Percentiles rank a stretch among this genome's conserved stretches.
Evolutionary conservation across 2,113 vertebrate genomes (phyloP).

Genomic region (Motacilla tschutschensis): DNA sequence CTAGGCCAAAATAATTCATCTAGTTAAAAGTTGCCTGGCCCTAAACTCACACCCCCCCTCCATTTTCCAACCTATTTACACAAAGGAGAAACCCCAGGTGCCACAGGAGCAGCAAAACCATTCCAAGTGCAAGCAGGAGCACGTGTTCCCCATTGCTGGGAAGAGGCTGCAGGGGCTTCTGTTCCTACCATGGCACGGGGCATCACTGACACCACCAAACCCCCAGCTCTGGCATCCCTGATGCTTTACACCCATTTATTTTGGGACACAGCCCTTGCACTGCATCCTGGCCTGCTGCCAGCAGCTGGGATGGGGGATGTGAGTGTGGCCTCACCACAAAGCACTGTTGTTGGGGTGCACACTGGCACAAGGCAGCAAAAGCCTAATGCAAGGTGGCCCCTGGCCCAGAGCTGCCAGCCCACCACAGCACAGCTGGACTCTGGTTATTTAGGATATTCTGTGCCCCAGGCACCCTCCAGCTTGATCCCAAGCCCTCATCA

Average conservation of each 20-base stretch:
- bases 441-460: accelerated
- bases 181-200: accelerated
- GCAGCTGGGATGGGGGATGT: not conserved
- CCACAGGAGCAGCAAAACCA: not conserved
- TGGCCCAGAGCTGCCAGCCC: not conserved
- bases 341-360: not conserved
- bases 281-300: not conserved
- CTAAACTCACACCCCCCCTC: not conserved
- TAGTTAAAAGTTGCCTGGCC: not conserved
- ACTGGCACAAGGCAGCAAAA: not conserved
- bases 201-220: not conserved
- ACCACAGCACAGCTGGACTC: accelerated
- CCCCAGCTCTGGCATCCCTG: not conserved
- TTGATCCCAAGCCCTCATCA: not conserved
- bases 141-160: accelerated
- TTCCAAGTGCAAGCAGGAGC: not conserved
- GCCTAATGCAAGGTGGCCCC: not conserved
- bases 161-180: not conserved
- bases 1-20: not conserved
- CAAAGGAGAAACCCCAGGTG: accelerated
- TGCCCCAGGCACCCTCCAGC: not conserved
- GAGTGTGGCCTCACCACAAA: accelerated
- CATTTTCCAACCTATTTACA: not conserved
- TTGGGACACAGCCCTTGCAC: not conserved
- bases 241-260: not conserved